Evolutionary conservation across 2,797 vertebrate species (phyloP).

Genomic region (Pterois miles): DNA sequence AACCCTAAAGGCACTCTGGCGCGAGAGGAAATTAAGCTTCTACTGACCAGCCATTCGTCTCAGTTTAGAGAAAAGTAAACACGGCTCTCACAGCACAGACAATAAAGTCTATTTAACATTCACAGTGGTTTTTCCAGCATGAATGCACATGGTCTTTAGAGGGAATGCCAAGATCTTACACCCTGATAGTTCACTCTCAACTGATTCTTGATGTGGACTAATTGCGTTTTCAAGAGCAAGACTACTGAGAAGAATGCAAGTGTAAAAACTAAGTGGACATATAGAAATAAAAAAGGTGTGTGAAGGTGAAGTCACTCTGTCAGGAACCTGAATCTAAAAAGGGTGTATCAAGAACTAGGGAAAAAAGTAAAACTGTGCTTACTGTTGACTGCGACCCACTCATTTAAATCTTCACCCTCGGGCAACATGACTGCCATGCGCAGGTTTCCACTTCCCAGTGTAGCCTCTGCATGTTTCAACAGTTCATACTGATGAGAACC

Average conservation of each 20-base stretch:
- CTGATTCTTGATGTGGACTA: conserved; percentile 22
- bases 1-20: conserved; percentile 2
- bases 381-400: conserved; percentile 99
- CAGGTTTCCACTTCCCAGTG: conserved; percentile 96
- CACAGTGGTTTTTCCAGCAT: conserved; percentile 49
- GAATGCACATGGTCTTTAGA: conserved; percentile 40
- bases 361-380: conserved; percentile 71
- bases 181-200: conserved; percentile 18
- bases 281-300: background rate
- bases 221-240: conserved; percentile 21
- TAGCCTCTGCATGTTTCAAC: conserved; percentile 97
- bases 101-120: conserved; percentile 76
- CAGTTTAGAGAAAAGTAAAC: conserved; percentile 59
- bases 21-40: conserved; percentile 40
- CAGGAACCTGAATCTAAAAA: conserved; percentile 16
- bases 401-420: conserved; percentile 96
- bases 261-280: background rate
- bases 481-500: conserved; percentile 98
- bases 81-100: conserved; percentile 49
- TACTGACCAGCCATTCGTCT: conserved; percentile 42
- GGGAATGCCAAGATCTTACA: conserved; percentile 48
- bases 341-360: background rate
- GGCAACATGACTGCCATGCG: conserved; percentile 98
- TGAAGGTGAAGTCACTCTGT: background rate
- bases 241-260: conserved; percentile 3